A percentile compares a stretch with the other conserved stretches of the same genome.
These are phyloP conservation scores for Harpagoxenus sublaevis DNA, from an alignment of 2,888 invertebrate species.

Conservation along the genomic window DNA sequence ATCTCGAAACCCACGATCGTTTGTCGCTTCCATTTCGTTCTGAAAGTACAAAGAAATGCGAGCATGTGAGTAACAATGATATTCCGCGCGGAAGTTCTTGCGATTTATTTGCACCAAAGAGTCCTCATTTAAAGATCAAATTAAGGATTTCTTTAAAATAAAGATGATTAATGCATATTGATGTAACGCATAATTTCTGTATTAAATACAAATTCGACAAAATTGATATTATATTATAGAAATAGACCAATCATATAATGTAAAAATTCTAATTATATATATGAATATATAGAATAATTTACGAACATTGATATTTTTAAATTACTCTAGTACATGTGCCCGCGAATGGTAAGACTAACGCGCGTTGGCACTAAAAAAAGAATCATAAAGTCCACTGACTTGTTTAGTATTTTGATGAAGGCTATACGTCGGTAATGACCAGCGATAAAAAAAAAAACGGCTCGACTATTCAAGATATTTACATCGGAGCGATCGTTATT, in stretches of 20 bases:
- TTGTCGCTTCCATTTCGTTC: conserved; percentile 99
- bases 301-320: background rate
- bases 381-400: background rate
- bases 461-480: conserved; percentile 7
- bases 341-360: too few relatives aligned
- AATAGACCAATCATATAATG: background rate
- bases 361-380: background rate
- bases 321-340: background rate
- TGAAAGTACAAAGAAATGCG: conserved; percentile 86
- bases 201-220: background rate
- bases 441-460: background rate
- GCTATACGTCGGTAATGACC: conserved; percentile 5
- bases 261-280: background rate
- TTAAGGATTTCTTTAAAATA: background rate
- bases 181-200: background rate
- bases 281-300: background rate
- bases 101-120: background rate
- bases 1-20: conserved; percentile 99
- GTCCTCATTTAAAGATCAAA: background rate
- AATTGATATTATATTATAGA: background rate
- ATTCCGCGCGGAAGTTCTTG: background rate
- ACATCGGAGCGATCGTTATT: conserved; percentile 39
- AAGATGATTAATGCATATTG: background rate
- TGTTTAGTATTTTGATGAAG: conserved; percentile 9
- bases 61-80: background rate